Conservation (phyloP, 2,113 vertebrate genomes). For the Platichthys flesus region DNA sequence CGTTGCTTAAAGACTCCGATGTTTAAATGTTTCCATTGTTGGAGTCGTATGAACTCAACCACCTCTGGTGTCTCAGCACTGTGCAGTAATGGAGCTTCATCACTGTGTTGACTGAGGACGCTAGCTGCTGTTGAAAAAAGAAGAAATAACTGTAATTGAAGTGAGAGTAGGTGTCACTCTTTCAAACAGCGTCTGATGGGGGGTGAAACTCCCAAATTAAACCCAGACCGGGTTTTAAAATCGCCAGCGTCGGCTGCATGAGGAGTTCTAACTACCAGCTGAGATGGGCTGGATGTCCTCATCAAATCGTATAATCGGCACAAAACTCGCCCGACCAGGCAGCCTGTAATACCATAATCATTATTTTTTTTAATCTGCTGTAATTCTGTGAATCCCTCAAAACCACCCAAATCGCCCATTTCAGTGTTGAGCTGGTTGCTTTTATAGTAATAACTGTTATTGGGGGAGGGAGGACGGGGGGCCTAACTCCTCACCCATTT, state of each 20-base stretch:
- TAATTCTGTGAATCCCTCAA: conserved; percentile 41
- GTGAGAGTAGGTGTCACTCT: conserved; percentile 49
- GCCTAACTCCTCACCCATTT: conserved; percentile 44
- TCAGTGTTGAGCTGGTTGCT: conserved; percentile 33
- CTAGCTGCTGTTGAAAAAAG: not conserved
- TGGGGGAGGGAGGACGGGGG: conserved; percentile 22
- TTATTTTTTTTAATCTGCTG: conserved; percentile 69
- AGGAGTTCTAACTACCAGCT: conserved; percentile 40
- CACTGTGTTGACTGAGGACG: conserved; percentile 15
- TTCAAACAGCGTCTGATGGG: conserved; percentile 43
- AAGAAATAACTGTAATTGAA: conserved; percentile 52
- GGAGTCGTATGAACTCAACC: not conserved
- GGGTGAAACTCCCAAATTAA: conserved; percentile 56
- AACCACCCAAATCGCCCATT: conserved; percentile 46
- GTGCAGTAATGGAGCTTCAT: conserved; percentile 6
- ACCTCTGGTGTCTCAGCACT: not conserved
- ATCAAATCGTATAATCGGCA: conserved; percentile 54
- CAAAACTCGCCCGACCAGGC: conserved; percentile 41
- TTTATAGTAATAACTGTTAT: conserved; percentile 71
- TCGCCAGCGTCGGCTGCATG: conserved; percentile 17
- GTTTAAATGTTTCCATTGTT: not conserved
- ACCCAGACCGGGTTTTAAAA: conserved; percentile 42
- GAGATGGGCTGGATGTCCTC: conserved; percentile 25
- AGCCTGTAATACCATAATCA: conserved; percentile 66
- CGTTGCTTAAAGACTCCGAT: too few relatives aligned